Evolutionary conservation across 2,888 invertebrate species (phyloP).

Genomic region (Falcaria lacertinaria): DNA sequence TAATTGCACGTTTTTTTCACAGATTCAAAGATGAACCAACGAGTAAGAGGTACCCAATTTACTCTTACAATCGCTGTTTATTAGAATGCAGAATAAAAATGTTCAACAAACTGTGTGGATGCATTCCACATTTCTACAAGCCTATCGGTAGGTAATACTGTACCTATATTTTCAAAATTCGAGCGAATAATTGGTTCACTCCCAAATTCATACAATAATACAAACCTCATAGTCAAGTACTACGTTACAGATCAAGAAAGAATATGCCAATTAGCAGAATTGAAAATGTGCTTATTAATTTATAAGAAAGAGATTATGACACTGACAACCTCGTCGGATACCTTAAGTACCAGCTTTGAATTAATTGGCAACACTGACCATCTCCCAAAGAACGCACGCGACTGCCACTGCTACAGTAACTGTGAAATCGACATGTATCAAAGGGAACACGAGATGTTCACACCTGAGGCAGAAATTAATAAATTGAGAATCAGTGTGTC

Average conservation of each 20-base stretch:
- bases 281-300: conserved; percentile 46
- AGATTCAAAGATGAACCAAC: conserved; percentile 59
- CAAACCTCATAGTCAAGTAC: not conserved
- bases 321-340: conserved; percentile 40
- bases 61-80: conserved; percentile 84
- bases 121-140: conserved; percentile 87
- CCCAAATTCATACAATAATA: not conserved
- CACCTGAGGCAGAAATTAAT: conserved; percentile 31
- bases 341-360: conserved; percentile 12
- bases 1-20: conserved; percentile 15
- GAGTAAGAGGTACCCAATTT: conserved; percentile 79
- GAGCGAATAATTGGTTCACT: too few relatives aligned
- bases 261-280: conserved; percentile 52
- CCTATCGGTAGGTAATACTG: conserved; percentile 72
- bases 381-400: conserved; percentile 45
- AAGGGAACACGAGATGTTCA: conserved; percentile 47
- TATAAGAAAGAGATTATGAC: conserved; percentile 52
- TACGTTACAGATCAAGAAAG: conserved; percentile 48
- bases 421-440: conserved; percentile 59
- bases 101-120: conserved; percentile 82
- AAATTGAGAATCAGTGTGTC: conserved; percentile 74
- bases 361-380: conserved; percentile 24
- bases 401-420: conserved; percentile 56
- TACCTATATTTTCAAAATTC: not conserved
- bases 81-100: conserved; percentile 84